Evolutionary conservation across 2,797 vertebrate genomes (phyloP).

Genomic region (Gephyroberyx darwinii): DNA sequence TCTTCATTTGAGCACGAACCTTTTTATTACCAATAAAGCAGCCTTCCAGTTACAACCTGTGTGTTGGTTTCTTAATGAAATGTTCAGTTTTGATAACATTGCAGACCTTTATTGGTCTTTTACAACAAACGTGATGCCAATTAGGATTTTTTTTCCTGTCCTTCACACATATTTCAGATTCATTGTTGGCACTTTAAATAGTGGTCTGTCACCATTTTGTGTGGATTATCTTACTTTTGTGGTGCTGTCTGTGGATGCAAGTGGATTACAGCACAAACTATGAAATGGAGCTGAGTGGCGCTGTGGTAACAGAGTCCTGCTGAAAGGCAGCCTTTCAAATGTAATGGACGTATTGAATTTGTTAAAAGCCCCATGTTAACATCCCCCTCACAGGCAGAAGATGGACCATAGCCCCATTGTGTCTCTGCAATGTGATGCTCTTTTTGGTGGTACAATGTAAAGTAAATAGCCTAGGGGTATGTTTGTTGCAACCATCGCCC

Average conservation of each 20-base stretch:
- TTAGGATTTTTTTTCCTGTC: neutral
- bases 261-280: conserved; percentile 54
- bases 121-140: neutral
- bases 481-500: conserved; percentile 35
- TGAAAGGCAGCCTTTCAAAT: conserved; percentile 69
- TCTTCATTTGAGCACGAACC: conserved; percentile 90
- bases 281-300: conserved; percentile 65
- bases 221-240: conserved; percentile 52
- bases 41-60: conserved; percentile 84
- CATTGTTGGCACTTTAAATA: conserved; percentile 29
- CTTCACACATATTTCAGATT: conserved; percentile 16
- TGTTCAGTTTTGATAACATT: neutral
- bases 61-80: conserved; percentile 60
- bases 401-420: conserved; percentile 55
- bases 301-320: conserved; percentile 44
- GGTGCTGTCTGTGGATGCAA: conserved; percentile 28
- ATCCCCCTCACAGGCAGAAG: conserved; percentile 52
- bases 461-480: conserved; percentile 52
- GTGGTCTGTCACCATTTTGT: conserved; percentile 56
- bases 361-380: conserved; percentile 72
- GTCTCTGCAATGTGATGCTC: conserved; percentile 43
- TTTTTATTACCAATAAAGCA: conserved; percentile 92
- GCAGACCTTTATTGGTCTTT: neutral
- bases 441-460: conserved; percentile 53
- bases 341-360: conserved; percentile 77